Conservation (phyloP, 2,113 vertebrate species). For the Mus pahari region DNA sequence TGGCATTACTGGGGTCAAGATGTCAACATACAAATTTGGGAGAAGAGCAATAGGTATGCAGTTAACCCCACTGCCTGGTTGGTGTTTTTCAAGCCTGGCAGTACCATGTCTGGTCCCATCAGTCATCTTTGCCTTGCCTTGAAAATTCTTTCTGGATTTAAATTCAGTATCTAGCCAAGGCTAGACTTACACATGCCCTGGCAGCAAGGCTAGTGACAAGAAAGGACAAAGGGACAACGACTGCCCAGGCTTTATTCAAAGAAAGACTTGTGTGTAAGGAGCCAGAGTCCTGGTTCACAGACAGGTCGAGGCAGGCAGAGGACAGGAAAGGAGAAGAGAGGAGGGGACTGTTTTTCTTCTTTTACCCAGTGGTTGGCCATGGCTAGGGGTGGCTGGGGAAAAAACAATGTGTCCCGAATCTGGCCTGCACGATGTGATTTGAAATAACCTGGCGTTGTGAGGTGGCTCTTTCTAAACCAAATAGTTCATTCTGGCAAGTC, state of each 20-base stretch:
- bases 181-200: background rate
- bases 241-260: background rate
- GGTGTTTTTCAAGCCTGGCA: background rate
- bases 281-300: background rate
- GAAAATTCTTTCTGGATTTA: background rate
- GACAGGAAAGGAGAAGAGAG: too few relatives aligned
- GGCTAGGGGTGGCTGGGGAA: background rate
- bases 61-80: background rate
- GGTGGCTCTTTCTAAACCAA: constrained; percentile 61
- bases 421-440: background rate
- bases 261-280: background rate
- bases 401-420: constrained; percentile 48
- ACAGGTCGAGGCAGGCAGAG: background rate
- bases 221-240: too few relatives aligned
- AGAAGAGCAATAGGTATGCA: background rate
- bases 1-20: background rate
- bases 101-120: background rate
- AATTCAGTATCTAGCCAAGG: constrained; percentile 25
- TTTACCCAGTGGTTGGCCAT: background rate
- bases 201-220: background rate
- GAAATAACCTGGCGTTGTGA: constrained; percentile 56
- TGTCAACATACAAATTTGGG: background rate
- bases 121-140: background rate
- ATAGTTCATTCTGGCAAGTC: constrained; percentile 69
- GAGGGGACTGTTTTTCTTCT: background rate